These are phyloP conservation scores for Carapus acus DNA, from an alignment of 2,797 vertebrate genomes.

Conservation along the genomic window DNA sequence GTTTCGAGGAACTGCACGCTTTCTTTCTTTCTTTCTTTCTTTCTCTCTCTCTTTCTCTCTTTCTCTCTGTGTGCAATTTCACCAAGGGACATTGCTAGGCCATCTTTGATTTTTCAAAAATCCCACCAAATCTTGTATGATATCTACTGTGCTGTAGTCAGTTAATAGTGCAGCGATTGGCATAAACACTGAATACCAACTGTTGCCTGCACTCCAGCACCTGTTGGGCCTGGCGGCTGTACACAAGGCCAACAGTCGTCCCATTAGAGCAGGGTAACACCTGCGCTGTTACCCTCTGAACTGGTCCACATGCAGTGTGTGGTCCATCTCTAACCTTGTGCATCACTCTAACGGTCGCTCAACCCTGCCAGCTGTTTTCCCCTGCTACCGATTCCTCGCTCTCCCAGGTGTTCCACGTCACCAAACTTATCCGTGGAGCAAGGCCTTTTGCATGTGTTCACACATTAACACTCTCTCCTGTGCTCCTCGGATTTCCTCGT, in stretches of 20 bases:
- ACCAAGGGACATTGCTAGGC: no score
- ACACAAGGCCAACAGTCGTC: slow-evolving; percentile 8
- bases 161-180: background rate
- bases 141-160: no score
- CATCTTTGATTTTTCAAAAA: no score
- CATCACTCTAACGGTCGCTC: background rate
- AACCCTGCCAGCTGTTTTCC: background rate
- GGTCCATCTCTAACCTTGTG: background rate
- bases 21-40: no score
- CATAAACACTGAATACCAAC: no score
- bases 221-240: slow-evolving; percentile 9
- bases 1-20: no score
- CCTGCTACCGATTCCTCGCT: slow-evolving; percentile 19
- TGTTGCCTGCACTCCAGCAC: slow-evolving; percentile 16
- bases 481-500: slow-evolving; percentile 35
- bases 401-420: slow-evolving; percentile 43
- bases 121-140: no score
- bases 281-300: background rate
- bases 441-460: slow-evolving; percentile 22
- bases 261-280: background rate
- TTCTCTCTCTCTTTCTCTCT: no score
- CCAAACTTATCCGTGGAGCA: slow-evolving; percentile 42
- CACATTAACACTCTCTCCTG: slow-evolving; percentile 30
- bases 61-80: no score
- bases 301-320: slow-evolving; percentile 6